Evolutionary conservation across 2,888 invertebrate genomes (phyloP), one percentile per base, ranked within the genome.

Genomic region (Epinotia demarniana): DNA sequence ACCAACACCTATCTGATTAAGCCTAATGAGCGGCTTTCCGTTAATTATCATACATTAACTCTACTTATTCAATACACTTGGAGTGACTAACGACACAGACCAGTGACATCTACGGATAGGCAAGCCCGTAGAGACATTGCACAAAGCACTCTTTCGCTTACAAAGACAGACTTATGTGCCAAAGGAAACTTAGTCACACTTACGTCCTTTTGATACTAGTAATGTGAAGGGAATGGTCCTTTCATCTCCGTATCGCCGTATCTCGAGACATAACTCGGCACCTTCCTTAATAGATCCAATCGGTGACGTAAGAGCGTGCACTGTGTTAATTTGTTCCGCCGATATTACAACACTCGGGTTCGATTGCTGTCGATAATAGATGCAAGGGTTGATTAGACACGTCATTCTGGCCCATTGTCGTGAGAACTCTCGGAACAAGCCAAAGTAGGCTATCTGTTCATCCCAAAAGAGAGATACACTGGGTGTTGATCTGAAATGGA

Each of bases 241-340:
- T 66, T 58, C 66, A 62, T 75, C 75, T 75, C 39, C 27, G 66
- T 70, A 71, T 75, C 71, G 39, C 18, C n/a, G 53, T 66, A 73
- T 73, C 73, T 73, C 18, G 23, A 46, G 71, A 66, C 71, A 75
- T 72, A 67, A 75, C 75, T 75, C 75, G 43, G 71, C 72, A 67
- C 75, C 75, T 71, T 75, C 71, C 75, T 72, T 75, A 75, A 75
- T 75, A 75, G 75, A 75, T 75, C 66, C 61, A 49, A 75, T 75
- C 75, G 66, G 43, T 63, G 66, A 70, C 75, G 76, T 67, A 72
- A 72, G 58, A 19, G 27, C 53, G 53, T 46, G 70, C 70, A 61
- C 66, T 71, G 75, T 75, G 76, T 72, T 76, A 76, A 76, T 76
- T 76, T 73, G 76, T 69, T 68, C 76, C 72, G 76, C 73, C 62